These are phyloP conservation scores for Drosophila borealis DNA, from an alignment of 2,888 invertebrate species.

Conservation along the genomic window DNA sequence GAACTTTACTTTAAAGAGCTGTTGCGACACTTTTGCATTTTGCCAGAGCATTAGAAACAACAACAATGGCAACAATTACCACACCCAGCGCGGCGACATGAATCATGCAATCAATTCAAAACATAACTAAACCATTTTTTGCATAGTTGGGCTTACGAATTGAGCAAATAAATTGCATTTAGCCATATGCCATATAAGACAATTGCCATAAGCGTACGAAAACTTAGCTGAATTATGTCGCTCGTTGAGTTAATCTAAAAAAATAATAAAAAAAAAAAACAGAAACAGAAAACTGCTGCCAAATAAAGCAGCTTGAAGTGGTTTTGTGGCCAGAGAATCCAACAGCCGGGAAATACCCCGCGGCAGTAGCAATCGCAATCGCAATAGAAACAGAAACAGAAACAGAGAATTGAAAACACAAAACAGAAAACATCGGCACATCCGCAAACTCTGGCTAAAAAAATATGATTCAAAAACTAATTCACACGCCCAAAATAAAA, in stretches of 20 bases:
- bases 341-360: conserved; percentile 70
- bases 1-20: conserved; percentile 15
- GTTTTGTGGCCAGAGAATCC: conserved; percentile 37
- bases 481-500: conserved; percentile 73
- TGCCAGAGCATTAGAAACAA: conserved; percentile 1
- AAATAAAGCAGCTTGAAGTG: conserved; percentile 70
- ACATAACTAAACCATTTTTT: conserved; percentile 25
- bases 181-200: conserved; percentile 48
- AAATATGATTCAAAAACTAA: conserved; percentile 57
- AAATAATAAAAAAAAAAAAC: conserved; percentile 1
- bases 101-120: conserved; percentile 50
- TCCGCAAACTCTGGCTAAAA: conserved; percentile 60
- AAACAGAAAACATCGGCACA: conserved; percentile 40
- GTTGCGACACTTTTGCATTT: conserved; percentile 11
- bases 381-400: conserved; percentile 24
- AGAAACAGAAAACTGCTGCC: conserved; percentile 49
- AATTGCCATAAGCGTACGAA: conserved; percentile 67
- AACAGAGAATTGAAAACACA: conserved; percentile 9
- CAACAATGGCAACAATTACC: conserved; percentile 33
- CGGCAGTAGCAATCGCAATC: conserved; percentile 18
- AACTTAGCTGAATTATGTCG: conserved; percentile 72
- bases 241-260: conserved; percentile 68
- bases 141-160: conserved; percentile 35
- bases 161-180: conserved; percentile 69
- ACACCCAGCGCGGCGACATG: conserved; percentile 44